Percentiles rank a stretch among this genome's conserved stretches.
These are phyloP conservation scores for Antennarius maculatus DNA, from an alignment of 2,797 vertebrate genomes.

Conservation along the genomic window DNA sequence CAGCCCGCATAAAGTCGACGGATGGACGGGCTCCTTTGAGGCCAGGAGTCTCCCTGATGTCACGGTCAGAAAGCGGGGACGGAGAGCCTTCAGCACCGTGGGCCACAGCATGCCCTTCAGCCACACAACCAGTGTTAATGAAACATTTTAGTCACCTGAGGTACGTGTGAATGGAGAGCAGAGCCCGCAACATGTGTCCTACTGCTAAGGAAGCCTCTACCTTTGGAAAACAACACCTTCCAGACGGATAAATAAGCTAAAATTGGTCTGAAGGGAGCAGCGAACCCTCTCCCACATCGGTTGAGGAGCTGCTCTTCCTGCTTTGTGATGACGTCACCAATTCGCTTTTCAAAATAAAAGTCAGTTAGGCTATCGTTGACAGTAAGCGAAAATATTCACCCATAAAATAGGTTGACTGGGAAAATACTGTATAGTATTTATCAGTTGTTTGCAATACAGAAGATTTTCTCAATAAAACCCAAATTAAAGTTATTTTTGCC, in stretches of 20 bases:
- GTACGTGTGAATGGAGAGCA: background rate
- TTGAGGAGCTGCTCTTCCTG: conserved; percentile 58
- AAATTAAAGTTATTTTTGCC: too few species aligned
- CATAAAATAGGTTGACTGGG: too few species aligned
- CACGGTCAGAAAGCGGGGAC: conserved; percentile 14
- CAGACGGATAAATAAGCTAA: background rate
- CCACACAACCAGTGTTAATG: background rate
- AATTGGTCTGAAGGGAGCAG: background rate
- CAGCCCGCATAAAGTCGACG: background rate
- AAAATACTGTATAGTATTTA: too few species aligned
- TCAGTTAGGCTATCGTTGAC: background rate
- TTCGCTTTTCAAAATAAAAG: conserved; percentile 63
- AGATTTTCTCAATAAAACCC: too few species aligned
- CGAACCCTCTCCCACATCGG: conserved; percentile 33
- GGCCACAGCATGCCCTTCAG: conserved; percentile 70
- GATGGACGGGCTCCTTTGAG: background rate
- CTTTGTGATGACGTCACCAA: conserved; percentile 19
- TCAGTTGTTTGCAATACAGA: too few species aligned
- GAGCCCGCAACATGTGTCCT: background rate
- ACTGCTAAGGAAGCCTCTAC: background rate
- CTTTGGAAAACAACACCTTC: rapidly evolving
- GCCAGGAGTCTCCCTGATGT: background rate
- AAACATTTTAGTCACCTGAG: background rate
- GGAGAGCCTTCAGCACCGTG: conserved; percentile 54
- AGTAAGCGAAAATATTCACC: too few species aligned